Conservation (phyloP, 2,888 invertebrate genomes). For the Beris chalybata region DNA sequence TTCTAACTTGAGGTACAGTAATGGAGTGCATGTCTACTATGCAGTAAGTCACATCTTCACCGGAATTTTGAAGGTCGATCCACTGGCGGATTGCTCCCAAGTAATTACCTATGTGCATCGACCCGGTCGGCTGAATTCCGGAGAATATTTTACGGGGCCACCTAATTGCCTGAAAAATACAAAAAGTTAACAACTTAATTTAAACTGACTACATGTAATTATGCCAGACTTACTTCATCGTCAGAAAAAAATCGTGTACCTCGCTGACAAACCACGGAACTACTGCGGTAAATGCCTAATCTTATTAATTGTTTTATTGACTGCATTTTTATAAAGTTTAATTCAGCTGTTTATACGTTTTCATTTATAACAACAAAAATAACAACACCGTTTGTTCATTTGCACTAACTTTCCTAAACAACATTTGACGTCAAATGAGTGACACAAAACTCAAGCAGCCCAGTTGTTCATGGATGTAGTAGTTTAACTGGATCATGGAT, state of each 20-base stretch:
- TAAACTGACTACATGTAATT: background rate
- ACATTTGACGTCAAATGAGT: too few species aligned
- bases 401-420: too few species aligned
- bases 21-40: conserved; percentile 94
- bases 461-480: too few species aligned
- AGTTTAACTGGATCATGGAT: too few species aligned
- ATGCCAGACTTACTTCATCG: conserved; percentile 26
- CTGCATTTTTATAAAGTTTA: background rate
- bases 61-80: conserved; percentile 75
- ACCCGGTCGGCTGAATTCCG: conserved; percentile 95
- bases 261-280: background rate
- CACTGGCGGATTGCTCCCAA: conserved; percentile 90
- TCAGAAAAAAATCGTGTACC: conserved; percentile 25
- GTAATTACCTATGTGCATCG: conserved; percentile 95
- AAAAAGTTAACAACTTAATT: background rate
- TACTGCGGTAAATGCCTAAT: background rate
- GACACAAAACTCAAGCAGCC: too few species aligned
- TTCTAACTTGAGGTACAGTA: conserved; percentile 73
- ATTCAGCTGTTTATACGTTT: too few species aligned
- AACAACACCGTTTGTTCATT: too few species aligned
- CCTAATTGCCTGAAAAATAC: conserved; percentile 6
- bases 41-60: conserved; percentile 73
- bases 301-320: conserved; percentile 8
- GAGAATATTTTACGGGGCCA: conserved; percentile 76
- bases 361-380: too few species aligned